Conservation (phyloP, 2,888 invertebrate species). For the Clostera curtula region DNA sequence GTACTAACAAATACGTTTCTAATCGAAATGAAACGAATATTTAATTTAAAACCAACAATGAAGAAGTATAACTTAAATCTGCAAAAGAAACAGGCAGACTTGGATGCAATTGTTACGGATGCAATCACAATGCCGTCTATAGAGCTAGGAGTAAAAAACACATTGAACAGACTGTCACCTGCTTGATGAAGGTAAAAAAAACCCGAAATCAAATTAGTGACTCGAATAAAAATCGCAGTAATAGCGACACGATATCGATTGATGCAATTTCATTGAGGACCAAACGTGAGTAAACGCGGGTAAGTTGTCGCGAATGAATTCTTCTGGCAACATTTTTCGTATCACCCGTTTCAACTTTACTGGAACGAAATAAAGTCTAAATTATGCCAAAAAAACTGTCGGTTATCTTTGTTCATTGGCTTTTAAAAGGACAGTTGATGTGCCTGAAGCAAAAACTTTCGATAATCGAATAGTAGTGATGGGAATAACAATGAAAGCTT, state of each 20-base stretch:
- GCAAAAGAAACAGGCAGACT: conserved; percentile 1
- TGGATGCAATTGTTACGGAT: conserved; percentile 5
- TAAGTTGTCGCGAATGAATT: conserved; percentile 46
- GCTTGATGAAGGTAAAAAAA: conserved; percentile 39
- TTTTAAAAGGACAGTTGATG: conserved; percentile 51
- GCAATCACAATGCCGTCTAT: conserved; percentile 7
- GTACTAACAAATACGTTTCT: conserved; percentile 2
- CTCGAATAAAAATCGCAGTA: conserved; percentile 62
- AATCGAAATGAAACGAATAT: conserved; percentile 2
- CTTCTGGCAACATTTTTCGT: conserved; percentile 30
- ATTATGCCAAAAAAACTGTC: conserved; percentile 25
- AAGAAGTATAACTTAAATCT: conserved; percentile 1
- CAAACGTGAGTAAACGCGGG: conserved; percentile 66
- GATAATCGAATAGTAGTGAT: conserved; percentile 46
- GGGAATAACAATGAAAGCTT: conserved; percentile 65
- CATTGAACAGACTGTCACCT: conserved; percentile 42
- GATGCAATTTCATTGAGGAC: conserved; percentile 68
- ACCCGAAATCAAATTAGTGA: conserved; percentile 49
- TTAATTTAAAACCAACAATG: conserved; percentile 2
- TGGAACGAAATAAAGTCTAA: conserved; percentile 29
- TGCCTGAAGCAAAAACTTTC: conserved; percentile 48
- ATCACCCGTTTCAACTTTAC: conserved; percentile 32
- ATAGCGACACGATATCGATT: conserved; percentile 62
- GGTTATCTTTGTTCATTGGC: conserved; percentile 28
- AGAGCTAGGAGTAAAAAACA: conserved; percentile 19